These are phyloP conservation scores for Neolamprologus cancellatus DNA, from an alignment of 2,113 vertebrate species.

Conservation along the genomic window DNA sequence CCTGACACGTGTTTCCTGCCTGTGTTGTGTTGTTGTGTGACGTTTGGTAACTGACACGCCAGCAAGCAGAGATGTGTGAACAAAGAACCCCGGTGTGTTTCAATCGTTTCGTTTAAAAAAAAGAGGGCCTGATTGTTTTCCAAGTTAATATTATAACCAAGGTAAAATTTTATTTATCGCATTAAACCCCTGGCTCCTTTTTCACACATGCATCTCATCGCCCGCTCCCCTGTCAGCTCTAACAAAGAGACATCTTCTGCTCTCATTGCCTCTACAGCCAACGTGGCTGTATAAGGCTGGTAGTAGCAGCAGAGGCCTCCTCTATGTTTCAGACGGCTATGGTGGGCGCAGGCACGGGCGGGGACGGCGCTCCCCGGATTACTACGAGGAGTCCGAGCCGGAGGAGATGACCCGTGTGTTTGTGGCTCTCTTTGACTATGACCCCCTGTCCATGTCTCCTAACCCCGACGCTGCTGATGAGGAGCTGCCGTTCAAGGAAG, in stretches of 20 bases:
- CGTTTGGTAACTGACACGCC: slow-evolving; percentile 29
- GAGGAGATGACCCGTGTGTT: slow-evolving; percentile 86
- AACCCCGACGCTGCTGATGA: slow-evolving; percentile 93
- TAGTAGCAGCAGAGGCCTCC: slow-evolving; percentile 66
- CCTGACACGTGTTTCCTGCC: slow-evolving; percentile 24
- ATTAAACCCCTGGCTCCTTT: slow-evolving; percentile 39
- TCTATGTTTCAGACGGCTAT: slow-evolving; percentile 80
- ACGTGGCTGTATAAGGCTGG: slow-evolving; percentile 51
- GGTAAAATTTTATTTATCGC: not conserved
- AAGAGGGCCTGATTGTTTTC: not conserved
- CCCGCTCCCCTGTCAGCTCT: slow-evolving; percentile 53
- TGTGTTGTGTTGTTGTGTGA: slow-evolving; percentile 28
- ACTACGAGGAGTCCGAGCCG: slow-evolving; percentile 86
- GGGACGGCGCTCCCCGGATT: slow-evolving; percentile 80
- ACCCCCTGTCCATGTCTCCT: slow-evolving; percentile 94
- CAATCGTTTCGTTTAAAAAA: not conserved
- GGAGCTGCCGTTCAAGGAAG: slow-evolving; percentile 95
- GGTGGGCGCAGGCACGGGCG: slow-evolving; percentile 61
- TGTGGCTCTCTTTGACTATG: slow-evolving; percentile 95
- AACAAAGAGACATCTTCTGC: slow-evolving; percentile 55
- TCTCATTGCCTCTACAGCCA: slow-evolving; percentile 56
- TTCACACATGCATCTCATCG: slow-evolving; percentile 54
- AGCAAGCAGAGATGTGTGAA: slow-evolving; percentile 56
- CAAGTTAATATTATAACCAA: not conserved
- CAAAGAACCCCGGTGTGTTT: slow-evolving; percentile 16